Evolutionary conservation across 2,113 vertebrate genomes (phyloP).

Genomic region (Diphyllodes magnificus): DNA sequence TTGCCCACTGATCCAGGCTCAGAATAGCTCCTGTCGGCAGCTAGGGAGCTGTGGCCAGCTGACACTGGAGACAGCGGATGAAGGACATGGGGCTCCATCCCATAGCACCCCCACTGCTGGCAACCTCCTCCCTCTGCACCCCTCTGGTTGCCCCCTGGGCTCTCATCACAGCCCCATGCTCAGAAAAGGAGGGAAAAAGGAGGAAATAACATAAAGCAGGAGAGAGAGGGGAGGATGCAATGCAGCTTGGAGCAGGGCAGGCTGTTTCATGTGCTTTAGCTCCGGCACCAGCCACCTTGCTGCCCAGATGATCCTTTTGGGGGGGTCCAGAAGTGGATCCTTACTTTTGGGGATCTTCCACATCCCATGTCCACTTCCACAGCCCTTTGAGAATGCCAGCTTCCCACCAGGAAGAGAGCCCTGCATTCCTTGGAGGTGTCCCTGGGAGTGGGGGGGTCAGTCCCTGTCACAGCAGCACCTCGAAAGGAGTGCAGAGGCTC

Average conservation of each 20-base stretch:
- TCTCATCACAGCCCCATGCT: background rate
- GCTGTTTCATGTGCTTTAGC: background rate
- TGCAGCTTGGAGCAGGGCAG: background rate
- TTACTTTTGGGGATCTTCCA: background rate
- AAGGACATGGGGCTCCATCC: background rate
- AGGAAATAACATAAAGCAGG: background rate
- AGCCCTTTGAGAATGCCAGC: background rate
- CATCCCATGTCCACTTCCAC: background rate
- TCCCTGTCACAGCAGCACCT: background rate
- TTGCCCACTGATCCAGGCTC: slow-evolving; percentile 19
- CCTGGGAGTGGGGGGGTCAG: accelerated
- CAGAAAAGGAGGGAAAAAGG: background rate
- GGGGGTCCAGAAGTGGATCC: background rate
- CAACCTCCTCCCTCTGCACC: too few relatives aligned
- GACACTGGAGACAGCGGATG: background rate
- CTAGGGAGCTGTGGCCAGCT: background rate
- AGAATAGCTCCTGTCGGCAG: slow-evolving; percentile 36
- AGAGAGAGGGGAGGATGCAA: background rate
- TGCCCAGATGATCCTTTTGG: background rate
- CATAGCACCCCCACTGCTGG: accelerated
- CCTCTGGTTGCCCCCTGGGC: background rate
- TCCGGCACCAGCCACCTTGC: accelerated
- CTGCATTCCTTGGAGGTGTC: background rate
- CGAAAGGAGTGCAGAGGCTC: background rate
- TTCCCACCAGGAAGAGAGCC: background rate